These are phyloP conservation scores for Rousettus madagascariensis DNA, from an alignment of 2,797 vertebrate species.

Conservation along the genomic window DNA sequence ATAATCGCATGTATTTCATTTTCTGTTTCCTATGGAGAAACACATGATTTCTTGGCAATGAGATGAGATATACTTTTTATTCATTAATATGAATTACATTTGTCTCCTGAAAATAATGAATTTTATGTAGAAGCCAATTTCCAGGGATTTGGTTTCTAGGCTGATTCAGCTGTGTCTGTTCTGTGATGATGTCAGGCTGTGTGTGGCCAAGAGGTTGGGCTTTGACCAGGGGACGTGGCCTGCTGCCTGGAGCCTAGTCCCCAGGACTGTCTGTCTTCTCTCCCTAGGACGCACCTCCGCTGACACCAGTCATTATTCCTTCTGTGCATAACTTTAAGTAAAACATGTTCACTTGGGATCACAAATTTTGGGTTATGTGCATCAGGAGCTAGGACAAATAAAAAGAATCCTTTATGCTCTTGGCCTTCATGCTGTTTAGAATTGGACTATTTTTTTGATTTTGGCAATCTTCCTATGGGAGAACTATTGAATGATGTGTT, in stretches of 20 bases:
- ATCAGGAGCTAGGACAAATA: background rate
- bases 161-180: rapidly evolving
- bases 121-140: background rate
- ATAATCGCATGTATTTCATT: background rate
- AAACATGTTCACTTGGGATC: rapidly evolving
- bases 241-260: rapidly evolving
- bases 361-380: background rate
- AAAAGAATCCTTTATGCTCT: background rate
- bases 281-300: rapidly evolving
- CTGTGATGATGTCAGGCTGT: rapidly evolving
- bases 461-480: background rate
- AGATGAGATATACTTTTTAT: background rate
- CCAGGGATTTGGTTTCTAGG: background rate
- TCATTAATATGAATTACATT: background rate
- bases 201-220: rapidly evolving
- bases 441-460: background rate
- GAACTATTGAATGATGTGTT: background rate
- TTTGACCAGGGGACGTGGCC: background rate
- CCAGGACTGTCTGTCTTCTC: background rate
- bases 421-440: background rate
- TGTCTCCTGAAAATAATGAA: background rate
- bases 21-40: background rate
- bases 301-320: rapidly evolving
- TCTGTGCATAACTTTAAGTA: rapidly evolving
- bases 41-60: background rate